Base-by-base conservation (phyloP, 2,113 vertebrate species). In the Mungos mungo region DNA sequence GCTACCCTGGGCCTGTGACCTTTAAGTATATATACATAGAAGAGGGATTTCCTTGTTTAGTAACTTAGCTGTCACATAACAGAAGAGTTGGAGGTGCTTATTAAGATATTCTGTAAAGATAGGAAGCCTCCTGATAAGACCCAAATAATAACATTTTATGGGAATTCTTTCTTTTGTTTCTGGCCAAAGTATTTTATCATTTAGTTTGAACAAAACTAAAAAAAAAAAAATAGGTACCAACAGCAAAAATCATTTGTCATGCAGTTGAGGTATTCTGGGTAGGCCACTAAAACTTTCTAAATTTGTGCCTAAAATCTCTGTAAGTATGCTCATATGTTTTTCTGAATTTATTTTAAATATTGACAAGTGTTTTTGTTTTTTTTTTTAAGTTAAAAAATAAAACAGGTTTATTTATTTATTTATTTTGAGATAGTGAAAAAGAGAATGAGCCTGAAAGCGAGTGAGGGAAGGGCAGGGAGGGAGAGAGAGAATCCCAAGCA, bases 11-110 rank as follows among this genome's bases (percentile, higher is more conserved):
- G 89, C 65, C 35, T 92, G 54, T 80, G 80, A 93, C 94, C 95
- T 97, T 98, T 90, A 88, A 35, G 57, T 80, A 33, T 85, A 50
- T 92, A 86, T 47, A 85, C 47, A 29, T 88, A 76, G 45, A 90
- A 9, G 47, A 45, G 35, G 13, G 27, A 7, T 88, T 90, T 97
- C 76, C 88, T 76, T 94, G 65, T 90, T 54, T 23, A 69, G 63
- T n/a, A 12, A 82, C 88, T 90, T 94, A 16, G 41, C 77, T 68
- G 54, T 52, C 27, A 54, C 19, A 33, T 68, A 68, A 60, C 13
- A n/a, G 31, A 90, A 69, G 47, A 96, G 57, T 77, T 71, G 60
- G 19, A 82, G 4, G 52, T 19, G 31, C 27, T 90, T 85, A 68
- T 33, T 83, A 54, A 94, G 90, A 33, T 33, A 72, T 69, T 72